Percentiles rank a stretch among this genome's conserved stretches.
phyloP scores from a whole-genome alignment of 2,888 invertebrate species.

The Dolomedes plantarius region DNA sequence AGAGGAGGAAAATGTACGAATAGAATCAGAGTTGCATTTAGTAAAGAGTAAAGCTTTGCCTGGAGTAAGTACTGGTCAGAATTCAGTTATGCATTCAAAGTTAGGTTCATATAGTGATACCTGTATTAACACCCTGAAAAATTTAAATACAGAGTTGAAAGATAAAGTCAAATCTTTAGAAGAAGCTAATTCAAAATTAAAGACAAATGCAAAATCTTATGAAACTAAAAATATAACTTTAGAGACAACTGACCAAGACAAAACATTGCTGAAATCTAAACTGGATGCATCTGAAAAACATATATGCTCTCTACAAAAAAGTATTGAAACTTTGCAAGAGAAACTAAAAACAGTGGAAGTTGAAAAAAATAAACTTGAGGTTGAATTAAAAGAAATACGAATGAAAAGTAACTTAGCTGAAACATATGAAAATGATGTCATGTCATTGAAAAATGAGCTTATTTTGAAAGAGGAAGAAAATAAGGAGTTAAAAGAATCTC shows the following conservation, averaged over 20 bases:
- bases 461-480: conserved; percentile 43
- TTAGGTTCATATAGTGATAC: conserved; percentile 19
- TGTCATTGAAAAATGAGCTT: conserved; percentile 24
- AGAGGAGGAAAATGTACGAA: conserved; percentile 24
- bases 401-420: conserved; percentile 1
- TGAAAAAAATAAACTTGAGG: conserved; percentile 28
- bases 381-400: conserved; percentile 5
- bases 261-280: conserved; percentile 9
- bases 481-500: conserved; percentile 34
- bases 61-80: conserved; percentile 10
- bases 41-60: conserved; percentile 22
- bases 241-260: not conserved
- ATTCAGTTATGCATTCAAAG: conserved; percentile 4
- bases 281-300: conserved; percentile 13
- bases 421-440: conserved; percentile 27
- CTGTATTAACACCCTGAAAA: not conserved
- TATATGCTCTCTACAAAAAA: conserved; percentile 7
- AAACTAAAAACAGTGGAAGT: conserved; percentile 6
- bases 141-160: conserved; percentile 17
- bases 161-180: not conserved
- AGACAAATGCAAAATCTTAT: not conserved
- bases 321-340: conserved; percentile 2
- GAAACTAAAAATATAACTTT: not conserved
- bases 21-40: conserved; percentile 34
- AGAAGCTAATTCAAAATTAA: conserved; percentile 18